Percentiles rank a stretch among this genome's conserved stretches.
Conservation (phyloP, 2,888 invertebrate genomes). For the Ophion slaviceki region DNA sequence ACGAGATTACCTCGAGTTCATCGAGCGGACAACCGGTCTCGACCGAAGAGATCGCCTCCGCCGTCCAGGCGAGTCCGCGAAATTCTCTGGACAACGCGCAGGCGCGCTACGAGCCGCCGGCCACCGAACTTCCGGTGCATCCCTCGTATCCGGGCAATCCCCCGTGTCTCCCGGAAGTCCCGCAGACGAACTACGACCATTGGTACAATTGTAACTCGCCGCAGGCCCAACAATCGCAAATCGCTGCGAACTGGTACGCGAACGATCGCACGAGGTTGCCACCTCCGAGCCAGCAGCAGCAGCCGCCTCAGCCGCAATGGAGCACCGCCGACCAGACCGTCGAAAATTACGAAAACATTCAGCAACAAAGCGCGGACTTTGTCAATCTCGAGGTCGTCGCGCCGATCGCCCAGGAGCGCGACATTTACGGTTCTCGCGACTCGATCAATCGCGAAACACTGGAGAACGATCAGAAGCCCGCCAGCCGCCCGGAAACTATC, state of each 20-base stretch:
- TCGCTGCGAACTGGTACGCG: constrained; percentile 69
- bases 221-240: constrained; percentile 66
- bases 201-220: constrained; percentile 80
- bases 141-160: constrained; percentile 49
- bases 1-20: constrained; percentile 62
- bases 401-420: constrained; percentile 76
- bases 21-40: constrained; percentile 14
- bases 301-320: constrained; percentile 51
- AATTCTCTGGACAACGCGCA: constrained; percentile 40
- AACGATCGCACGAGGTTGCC: constrained; percentile 70
- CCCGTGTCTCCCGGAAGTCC: constrained; percentile 58
- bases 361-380: constrained; percentile 77
- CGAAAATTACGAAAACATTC: constrained; percentile 81
- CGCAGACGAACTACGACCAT: constrained; percentile 78
- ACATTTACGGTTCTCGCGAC: constrained; percentile 80
- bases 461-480: constrained; percentile 78
- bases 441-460: constrained; percentile 81
- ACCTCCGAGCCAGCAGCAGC: constrained; percentile 6
- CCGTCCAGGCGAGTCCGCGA: constrained; percentile 9
- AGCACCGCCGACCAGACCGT: constrained; percentile 74
- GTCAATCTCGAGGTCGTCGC: constrained; percentile 79
- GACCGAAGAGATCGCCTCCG: constrained; percentile 1
- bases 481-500: constrained; percentile 71
- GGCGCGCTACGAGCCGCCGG: constrained; percentile 12
- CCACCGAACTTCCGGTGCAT: constrained; percentile 23